These are phyloP conservation scores for Netelia virgata DNA, from an alignment of 2,888 invertebrate species.

Conservation along the genomic window DNA sequence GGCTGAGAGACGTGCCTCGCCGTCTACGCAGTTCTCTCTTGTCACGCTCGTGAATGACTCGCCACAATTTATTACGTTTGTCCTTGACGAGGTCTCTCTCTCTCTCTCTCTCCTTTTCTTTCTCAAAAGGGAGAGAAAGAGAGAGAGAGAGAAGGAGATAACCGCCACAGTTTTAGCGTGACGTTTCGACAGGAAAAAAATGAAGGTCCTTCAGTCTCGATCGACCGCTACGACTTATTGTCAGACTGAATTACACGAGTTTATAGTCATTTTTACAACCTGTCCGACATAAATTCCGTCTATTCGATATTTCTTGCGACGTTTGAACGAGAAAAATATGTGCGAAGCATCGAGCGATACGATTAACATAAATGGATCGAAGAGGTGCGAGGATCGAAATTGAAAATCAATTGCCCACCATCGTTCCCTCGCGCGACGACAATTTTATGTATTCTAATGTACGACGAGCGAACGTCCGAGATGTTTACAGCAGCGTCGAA, in stretches of 20 bases:
- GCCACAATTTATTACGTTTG: constrained; percentile 54
- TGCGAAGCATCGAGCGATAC: not conserved
- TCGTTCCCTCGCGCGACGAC: constrained; percentile 10
- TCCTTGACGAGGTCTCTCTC: constrained; percentile 41
- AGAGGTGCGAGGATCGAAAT: constrained; percentile 50
- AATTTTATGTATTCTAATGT: constrained; percentile 64
- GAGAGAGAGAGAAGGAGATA: constrained; percentile 10
- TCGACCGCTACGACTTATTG: not conserved
- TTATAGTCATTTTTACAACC: constrained; percentile 16
- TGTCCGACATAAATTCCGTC: not conserved
- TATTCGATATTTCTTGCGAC: not conserved
- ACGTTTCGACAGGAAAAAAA: constrained; percentile 16
- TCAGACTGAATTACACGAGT: not conserved
- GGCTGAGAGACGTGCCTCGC: constrained; percentile 6
- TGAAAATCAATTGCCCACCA: constrained; percentile 69
- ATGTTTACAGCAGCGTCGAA: constrained; percentile 58
- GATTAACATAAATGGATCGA: constrained; percentile 37
- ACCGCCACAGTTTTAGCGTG: constrained; percentile 4
- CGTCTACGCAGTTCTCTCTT: constrained; percentile 10
- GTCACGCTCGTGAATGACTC: constrained; percentile 54
- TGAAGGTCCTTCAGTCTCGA: constrained; percentile 25
- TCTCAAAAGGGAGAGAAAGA: not conserved
- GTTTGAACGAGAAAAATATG: not conserved
- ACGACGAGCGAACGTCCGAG: constrained; percentile 51
- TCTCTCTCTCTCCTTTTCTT: not conserved